Percentiles rank a stretch among this genome's conserved stretches.
These are phyloP conservation scores for Acrocephalus arundinaceus DNA, from an alignment of 2,113 vertebrate species.

Conservation along the genomic window DNA sequence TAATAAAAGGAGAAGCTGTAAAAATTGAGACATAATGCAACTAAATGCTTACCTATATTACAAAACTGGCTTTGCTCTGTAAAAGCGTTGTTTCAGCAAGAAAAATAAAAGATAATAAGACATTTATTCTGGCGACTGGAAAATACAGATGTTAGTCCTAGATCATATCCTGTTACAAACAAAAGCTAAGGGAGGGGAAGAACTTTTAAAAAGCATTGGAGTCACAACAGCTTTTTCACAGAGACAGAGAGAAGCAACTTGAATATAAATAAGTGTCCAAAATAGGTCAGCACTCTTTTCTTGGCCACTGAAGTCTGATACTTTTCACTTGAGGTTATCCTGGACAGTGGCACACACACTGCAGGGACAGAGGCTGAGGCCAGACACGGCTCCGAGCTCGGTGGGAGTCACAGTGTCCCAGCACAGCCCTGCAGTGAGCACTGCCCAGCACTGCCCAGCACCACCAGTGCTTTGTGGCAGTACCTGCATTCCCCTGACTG, in stretches of 20 bases:
- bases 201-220: neutral
- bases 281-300: constrained; percentile 77
- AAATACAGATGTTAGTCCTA: constrained; percentile 39
- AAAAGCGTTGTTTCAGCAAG: neutral
- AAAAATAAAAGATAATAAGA: neutral
- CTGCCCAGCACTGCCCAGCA: fast-evolving
- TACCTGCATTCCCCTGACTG: fast-evolving
- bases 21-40: neutral
- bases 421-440: neutral
- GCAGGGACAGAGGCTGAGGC: neutral
- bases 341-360: neutral
- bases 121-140: constrained; percentile 1
- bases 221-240: constrained; percentile 54
- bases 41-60: neutral
- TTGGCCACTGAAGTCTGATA: constrained; percentile 59
- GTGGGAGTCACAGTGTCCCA: neutral
- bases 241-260: constrained; percentile 66
- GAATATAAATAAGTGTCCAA: constrained; percentile 80
- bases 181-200: constrained; percentile 8
- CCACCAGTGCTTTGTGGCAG: fast-evolving
- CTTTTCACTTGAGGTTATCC: constrained; percentile 24
- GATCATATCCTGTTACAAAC: constrained; percentile 16
- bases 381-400: neutral
- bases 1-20: neutral
- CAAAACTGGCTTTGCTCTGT: neutral